Base-by-base conservation (phyloP, 1,140 invertebrate genomes). In the Nasonia longicornis region DNA sequence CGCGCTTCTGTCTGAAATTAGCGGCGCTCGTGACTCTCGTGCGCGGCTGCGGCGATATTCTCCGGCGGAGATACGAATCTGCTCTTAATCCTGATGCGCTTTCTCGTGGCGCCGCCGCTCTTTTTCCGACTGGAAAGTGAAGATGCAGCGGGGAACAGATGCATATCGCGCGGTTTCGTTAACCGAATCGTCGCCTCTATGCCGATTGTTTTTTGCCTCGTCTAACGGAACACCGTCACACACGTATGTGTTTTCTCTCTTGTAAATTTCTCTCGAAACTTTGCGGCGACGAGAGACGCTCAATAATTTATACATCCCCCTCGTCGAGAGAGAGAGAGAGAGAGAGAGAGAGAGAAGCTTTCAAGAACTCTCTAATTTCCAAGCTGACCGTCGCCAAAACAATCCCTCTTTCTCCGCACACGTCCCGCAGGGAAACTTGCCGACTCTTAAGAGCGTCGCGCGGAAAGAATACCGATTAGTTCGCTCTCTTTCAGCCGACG, bases 381-480 rank as follows among this genome's bases (percentile, higher is more conserved):
- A 67, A 66, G 26, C 66, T 71, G 71, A 48, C 29, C 58, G n/a
- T 69, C 67, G 58, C 58, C 70, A 42, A 79, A 63, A 79, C 70
- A 72, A 58, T 78, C 77, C 14, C 64, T 67, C 64, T 67, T 67
- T 29, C 64, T 63, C 6, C 26, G n/a, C 63, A 22, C 29, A 11
- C 10, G 64, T 31, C 64, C 29, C 64, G 10, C 20, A n/a, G 35
- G 70, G n/a, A 45, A 67, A 64, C 35, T 67, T 58, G 16, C 58
- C 52, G 83, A 83, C 83, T 83, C 58, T 74, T 80, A 66, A 67
- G 78, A 82, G 81, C 83, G 80, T 64, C 79, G 83, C 82, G 77
- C 83, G 84, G 58, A 79, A 85, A 84, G 87, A 87, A 88, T 88
- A 88, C 85, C 84, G 85, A 88, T 88, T 85, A 86, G 83, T 80